Base-by-base conservation (phyloP, 2,113 vertebrate genomes). In the Corydoras sp. region DNA sequence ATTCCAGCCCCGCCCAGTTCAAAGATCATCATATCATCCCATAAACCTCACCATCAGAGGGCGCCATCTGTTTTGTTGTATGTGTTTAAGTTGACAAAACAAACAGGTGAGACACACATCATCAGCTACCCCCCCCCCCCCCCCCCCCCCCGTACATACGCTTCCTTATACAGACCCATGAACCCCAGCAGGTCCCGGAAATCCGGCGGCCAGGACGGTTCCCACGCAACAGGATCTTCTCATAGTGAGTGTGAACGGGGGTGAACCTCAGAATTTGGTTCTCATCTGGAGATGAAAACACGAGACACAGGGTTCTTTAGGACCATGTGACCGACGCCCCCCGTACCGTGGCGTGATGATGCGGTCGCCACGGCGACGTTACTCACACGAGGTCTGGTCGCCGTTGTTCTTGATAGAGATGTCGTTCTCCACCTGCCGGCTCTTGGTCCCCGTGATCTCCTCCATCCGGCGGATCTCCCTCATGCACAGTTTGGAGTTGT, bases 121-220 rank as follows among this genome's bases (percentile, higher is more conserved):
- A 35, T 35, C n/a, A n/a, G n/a, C n/a, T n/a, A n/a, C n/a, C n/a
- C n/a, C 32, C n/a, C n/a, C n/a, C n/a, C n/a, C n/a, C n/a, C n/a
- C n/a, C n/a, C n/a, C n/a, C n/a, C n/a, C 32, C 3, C 32, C 32
- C 32, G 32, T 35, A 74, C 97, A 93, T 86, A 99, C 97, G 97
- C 95, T 77, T 99, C 97, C 77, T 97, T 99, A 83, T 97, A 98
- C 71, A 98, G 94, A 0, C 98, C 90, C 94, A 99, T 97, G 68
- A 99, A 99, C 0, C 97, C 96, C 82, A 98, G 80, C 48, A 99
- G 90, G 76, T 99, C 97, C 65, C 97, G 87, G 82, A 92, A 99
- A 81, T 99, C 97, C 0, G 86, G 88, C 0, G 96, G 96, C 96
- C 97, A 98, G 76, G 97, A 99, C 0, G 94, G 82, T 72, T 95